Evolutionary conservation across 2,113 vertebrate species (phyloP).

Genomic region (Danionella cerebrum): DNA sequence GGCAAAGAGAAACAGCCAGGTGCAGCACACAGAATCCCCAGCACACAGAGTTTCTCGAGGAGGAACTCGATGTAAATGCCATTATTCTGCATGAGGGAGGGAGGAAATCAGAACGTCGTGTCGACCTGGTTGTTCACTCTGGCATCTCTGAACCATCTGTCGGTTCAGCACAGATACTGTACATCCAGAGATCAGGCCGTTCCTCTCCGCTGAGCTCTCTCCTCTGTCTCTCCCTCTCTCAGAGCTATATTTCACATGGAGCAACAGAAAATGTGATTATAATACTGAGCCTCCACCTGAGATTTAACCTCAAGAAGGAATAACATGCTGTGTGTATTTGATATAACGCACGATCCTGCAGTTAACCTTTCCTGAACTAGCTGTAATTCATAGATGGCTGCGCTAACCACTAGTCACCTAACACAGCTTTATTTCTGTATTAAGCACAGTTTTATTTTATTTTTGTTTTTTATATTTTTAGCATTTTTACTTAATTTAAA

Average conservation of each 20-base stretch:
- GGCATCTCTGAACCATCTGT: slow-evolving; percentile 65
- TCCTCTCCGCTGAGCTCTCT: slow-evolving; percentile 58
- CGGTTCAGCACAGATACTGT: slow-evolving; percentile 51
- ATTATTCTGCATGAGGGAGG: slow-evolving; percentile 23
- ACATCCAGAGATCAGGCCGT: slow-evolving; percentile 55
- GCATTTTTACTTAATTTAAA: too few relatives aligned
- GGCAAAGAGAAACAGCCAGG: background rate
- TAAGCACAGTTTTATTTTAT: too few relatives aligned
- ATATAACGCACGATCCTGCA: background rate
- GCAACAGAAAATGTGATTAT: slow-evolving; percentile 50
- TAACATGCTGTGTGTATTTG: slow-evolving; percentile 17
- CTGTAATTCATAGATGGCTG: too few relatives aligned
- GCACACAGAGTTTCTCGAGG: background rate
- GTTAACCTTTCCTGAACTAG: background rate
- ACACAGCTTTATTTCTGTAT: too few relatives aligned
- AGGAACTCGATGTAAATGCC: slow-evolving; percentile 16
- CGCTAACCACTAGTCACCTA: too few relatives aligned
- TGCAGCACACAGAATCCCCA: background rate
- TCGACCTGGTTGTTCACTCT: slow-evolving; percentile 64
- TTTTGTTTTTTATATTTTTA: too few relatives aligned
- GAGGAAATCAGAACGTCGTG: too few relatives aligned
- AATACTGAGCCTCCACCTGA: slow-evolving; percentile 52
- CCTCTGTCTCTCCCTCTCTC: too few relatives aligned
- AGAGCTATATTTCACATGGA: slow-evolving; percentile 67
- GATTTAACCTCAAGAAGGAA: slow-evolving; percentile 58